Base-by-base conservation (phyloP, 2,113 vertebrate genomes). In the Bubo blakistoni region DNA sequence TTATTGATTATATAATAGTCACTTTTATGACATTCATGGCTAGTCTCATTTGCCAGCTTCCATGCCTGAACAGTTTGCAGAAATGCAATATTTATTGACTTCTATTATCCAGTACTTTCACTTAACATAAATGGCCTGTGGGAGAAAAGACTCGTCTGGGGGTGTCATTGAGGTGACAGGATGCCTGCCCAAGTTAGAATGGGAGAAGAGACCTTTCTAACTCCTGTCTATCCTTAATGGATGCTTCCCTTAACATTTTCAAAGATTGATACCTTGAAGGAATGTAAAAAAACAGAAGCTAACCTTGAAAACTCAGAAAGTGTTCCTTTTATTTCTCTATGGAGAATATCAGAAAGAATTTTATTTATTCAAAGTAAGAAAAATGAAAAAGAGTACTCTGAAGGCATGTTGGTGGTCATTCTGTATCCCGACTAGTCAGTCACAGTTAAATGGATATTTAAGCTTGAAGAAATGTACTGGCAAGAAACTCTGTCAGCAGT, bases 1-100 rank as follows among this genome's bases (percentile, higher is more conserved):
- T 95, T 96, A 95, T 92, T 93, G 90, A 93, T 95, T 90, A 90
- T 52, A 27, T 74, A 92, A 88, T 93, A 93, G 76, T 86, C 71
- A 71, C 65, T 97, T 86, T 88, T 59, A 66, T 88, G 67, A 44
- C 61, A 67, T 81, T 89, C 63, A 71, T 86, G 42, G 24, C 29
- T 73, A 66, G 79, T 69, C 51, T 90, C 15, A 67, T 90, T 93
- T 90, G 42, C 71, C 52, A 86, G 51, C 42, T 92, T 92, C 55
- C n/a, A 59, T 67, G 46, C 42, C 55, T 81, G 76, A 91, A 22
- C 27, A 71, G 15, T 81, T 92, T 93, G 81, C 47, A 86, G 70
- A 86, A 94, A 83, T 44, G 32, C 38, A 71, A 0, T 74, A 90
- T 67, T 83, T 90, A 96, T 86, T 81, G 36, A 86, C 67, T 71